Conservation (phyloP, 2,797 vertebrate genomes). For the Danio albolineatus region DNA sequence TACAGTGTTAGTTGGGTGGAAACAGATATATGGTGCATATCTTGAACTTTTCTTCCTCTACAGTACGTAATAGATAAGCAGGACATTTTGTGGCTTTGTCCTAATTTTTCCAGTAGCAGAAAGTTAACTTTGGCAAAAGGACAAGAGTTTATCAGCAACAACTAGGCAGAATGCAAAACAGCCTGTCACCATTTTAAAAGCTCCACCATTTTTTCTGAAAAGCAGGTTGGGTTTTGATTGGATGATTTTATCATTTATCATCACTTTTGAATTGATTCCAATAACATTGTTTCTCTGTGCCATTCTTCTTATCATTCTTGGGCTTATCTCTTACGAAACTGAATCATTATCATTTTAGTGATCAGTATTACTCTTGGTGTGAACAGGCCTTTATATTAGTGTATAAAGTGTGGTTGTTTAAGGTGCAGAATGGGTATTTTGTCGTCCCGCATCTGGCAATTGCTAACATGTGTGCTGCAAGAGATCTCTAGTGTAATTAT, state of each 20-base stretch:
- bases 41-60: conserved; percentile 1
- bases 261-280: too few species aligned
- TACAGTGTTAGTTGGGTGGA: conserved; percentile 3
- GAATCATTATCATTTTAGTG: too few species aligned
- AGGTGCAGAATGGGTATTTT: background rate
- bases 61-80: background rate
- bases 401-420: background rate
- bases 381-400: background rate
- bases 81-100: background rate
- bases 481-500: conserved; percentile 8
- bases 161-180: too few species aligned
- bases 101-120: background rate
- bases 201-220: too few species aligned
- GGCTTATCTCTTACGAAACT: too few species aligned
- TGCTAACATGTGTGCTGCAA: conserved; percentile 49
- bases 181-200: too few species aligned
- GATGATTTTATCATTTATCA: too few species aligned
- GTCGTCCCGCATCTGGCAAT: background rate
- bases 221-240: too few species aligned
- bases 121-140: background rate
- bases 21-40: background rate
- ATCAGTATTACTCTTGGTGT: background rate
- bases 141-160: background rate
- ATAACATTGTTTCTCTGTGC: too few species aligned
- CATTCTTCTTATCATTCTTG: too few species aligned